phyloP scores from a whole-genome alignment of 2,797 vertebrate genomes.

The Pseudochirops cupreus region DNA sequence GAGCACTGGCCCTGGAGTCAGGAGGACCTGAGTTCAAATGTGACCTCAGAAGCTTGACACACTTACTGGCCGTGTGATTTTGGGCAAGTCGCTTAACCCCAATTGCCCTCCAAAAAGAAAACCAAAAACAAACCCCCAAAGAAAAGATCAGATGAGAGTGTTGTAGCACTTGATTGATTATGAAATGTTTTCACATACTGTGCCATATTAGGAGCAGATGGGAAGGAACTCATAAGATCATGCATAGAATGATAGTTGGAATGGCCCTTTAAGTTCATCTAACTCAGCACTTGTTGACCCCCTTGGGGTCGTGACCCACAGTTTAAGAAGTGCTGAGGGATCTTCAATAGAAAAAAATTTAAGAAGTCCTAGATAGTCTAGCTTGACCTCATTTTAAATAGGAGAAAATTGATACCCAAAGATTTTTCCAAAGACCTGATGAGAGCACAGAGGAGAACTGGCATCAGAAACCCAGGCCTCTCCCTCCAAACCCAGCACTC shows the following conservation, averaged over 20 bases:
- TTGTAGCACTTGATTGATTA: neutral
- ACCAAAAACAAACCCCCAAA: no score
- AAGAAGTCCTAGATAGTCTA: neutral
- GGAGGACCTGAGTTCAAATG: no score
- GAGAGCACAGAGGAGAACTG: neutral
- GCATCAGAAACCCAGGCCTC: neutral
- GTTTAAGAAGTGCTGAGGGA: no score
- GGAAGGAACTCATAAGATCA: neutral
- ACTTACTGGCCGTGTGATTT: no score
- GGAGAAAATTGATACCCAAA: neutral
- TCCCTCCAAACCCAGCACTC: neutral
- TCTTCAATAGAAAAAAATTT: no score
- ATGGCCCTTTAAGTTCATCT: neutral
- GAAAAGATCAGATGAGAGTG: neutral
- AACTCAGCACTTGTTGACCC: no score
- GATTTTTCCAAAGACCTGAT: neutral
- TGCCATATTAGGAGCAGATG: neutral
- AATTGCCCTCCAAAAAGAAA: no score
- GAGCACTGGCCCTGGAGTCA: no score
- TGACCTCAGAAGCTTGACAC: no score
- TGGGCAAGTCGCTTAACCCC: no score
- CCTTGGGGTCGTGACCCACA: no score
- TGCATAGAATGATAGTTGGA: neutral
- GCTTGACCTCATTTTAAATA: neutral
- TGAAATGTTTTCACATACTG: neutral